Evolutionary conservation across 2,888 invertebrate species (phyloP).

Genomic region (Lathronympha strigana): DNA sequence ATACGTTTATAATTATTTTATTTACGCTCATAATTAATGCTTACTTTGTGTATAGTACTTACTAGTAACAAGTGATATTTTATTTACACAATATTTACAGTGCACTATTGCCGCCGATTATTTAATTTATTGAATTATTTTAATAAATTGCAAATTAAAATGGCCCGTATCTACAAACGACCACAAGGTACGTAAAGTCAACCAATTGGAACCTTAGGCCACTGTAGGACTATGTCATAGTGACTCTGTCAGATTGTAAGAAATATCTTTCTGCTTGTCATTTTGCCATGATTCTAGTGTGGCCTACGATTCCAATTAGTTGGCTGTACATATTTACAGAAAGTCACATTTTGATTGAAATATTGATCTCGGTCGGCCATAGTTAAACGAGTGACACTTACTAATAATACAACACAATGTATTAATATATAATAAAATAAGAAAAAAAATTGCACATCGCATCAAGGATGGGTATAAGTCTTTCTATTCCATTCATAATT

Average conservation of each 20-base stretch:
- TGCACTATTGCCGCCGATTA: background rate
- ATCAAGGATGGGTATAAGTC: background rate
- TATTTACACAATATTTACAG: slow-evolving; percentile 35
- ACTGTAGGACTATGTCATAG: too few relatives aligned
- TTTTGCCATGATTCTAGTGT: too few relatives aligned
- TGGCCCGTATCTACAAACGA: too few relatives aligned
- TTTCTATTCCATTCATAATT: background rate
- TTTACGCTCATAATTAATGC: slow-evolving; percentile 35
- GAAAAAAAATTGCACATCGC: background rate
- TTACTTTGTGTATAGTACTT: slow-evolving; percentile 16
- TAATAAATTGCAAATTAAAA: background rate
- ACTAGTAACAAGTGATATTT: slow-evolving; percentile 20
- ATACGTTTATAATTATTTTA: slow-evolving; percentile 38
- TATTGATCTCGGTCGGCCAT: background rate
- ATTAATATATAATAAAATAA: slow-evolving; percentile 4
- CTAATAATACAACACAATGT: background rate
- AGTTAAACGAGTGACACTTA: slow-evolving; percentile 4
- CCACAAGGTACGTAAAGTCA: too few relatives aligned
- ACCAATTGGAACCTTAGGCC: too few relatives aligned
- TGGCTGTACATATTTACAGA: too few relatives aligned
- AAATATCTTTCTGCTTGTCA: too few relatives aligned
- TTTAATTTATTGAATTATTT: background rate
- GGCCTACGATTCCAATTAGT: too few relatives aligned
- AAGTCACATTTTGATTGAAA: background rate
- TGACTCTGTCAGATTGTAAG: too few relatives aligned